Evolutionary conservation across 2,797 vertebrate genomes (phyloP), one percentile per base, ranked within the genome.

Genomic region (Anableps anableps): DNA sequence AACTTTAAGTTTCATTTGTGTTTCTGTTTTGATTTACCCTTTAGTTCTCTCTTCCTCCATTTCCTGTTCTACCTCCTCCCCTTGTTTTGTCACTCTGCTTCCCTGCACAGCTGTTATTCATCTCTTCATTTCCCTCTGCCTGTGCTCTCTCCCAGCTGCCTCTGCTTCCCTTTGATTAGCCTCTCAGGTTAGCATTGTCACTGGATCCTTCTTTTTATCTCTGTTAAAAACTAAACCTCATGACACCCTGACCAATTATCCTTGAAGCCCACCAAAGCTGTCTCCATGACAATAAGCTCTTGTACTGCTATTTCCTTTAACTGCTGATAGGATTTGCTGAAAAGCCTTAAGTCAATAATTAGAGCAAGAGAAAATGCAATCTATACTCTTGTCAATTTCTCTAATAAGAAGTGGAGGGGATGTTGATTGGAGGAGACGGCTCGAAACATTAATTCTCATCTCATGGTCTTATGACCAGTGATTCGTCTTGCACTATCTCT

Each of bases 341-440:
- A 83, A 86, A 89, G 71, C 50, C 29, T 68, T 76, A 70, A 83
- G 84, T 89, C 60, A 43, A 74, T 88, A 50, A 77, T 76, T 34
- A 58, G 29, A 55, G 66, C 66, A 75, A 47, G 74, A 74, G 72
- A 74, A 0, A 2, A 9, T 62, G 31, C 0, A 38, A 83, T 75
- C 81, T 47, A 36, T n/a, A 76, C 62, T 34, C 48, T 55, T 62
- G 55, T 83, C 68, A 43, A 43, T 36, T 23, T 66, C 62, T 74
- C 58, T 17, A 26, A 7, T 83, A 74, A 74, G 78, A 62, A 75
- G 50, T 53, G 41, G 51, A 62, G 71, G 36, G 38, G 45, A 8
- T 77, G 84, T 79, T 75, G 81, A 89, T 84, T 62, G 23, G 48
- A 23, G 26, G 76, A 13, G 58, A 64, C 0, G 45, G 36, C 26